phyloP scores from a whole-genome alignment of 2,113 vertebrate genomes.

The Cynoglossus semilaevis region DNA sequence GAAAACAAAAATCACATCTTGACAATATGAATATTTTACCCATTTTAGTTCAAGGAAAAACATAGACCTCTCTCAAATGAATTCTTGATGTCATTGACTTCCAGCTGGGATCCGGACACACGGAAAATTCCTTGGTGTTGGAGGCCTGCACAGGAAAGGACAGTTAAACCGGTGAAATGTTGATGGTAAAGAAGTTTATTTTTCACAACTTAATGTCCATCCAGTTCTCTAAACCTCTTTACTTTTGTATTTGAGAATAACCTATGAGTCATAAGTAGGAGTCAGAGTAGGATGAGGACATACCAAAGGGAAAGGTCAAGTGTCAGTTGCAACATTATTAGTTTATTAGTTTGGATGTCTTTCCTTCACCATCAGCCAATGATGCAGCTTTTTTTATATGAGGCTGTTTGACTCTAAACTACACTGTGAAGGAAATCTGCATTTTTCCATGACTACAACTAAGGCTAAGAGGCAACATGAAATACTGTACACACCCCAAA shows the following conservation, averaged over 20 bases:
- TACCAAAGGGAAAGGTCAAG: constrained; percentile 50
- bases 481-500: constrained; percentile 23
- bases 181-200: neutral
- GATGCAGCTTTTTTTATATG: neutral
- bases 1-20: neutral
- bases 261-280: constrained; percentile 38
- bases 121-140: constrained; percentile 99
- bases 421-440: constrained; percentile 21
- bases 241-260: constrained; percentile 61
- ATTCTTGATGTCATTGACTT: constrained; percentile 99
- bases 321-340: constrained; percentile 47
- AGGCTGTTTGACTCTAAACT: constrained; percentile 21
- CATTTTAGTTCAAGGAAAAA: neutral
- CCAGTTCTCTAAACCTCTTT: constrained; percentile 38
- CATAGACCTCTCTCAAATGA: constrained; percentile 94
- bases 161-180: neutral
- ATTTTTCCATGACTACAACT: constrained; percentile 38
- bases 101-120: constrained; percentile 95
- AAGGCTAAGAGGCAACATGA: constrained; percentile 21
- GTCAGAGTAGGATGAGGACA: constrained; percentile 54
- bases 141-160: constrained; percentile 78
- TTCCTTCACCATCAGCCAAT: constrained; percentile 11
- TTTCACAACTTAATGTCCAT: no score
- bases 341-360: constrained; percentile 8
- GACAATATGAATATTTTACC: neutral